Evolutionary conservation across 1,140 invertebrate species (phyloP).

Genomic region (Drosophila punjabiensis): DNA sequence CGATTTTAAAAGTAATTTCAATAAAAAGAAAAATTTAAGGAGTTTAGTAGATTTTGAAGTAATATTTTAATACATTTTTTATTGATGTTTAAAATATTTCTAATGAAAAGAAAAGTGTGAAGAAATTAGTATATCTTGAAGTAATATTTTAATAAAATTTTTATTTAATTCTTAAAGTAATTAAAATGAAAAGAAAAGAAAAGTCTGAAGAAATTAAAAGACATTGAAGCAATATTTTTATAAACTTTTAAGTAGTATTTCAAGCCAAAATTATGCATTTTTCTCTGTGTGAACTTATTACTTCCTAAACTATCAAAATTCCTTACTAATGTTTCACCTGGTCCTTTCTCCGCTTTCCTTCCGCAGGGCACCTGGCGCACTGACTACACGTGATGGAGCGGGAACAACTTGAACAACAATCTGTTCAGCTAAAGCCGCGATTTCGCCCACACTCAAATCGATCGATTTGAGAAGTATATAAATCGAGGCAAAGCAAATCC

Average conservation of each 20-base stretch:
- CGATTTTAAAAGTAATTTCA: background rate
- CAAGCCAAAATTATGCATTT: background rate
- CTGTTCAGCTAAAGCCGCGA: constrained; percentile 80
- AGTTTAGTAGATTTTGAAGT: too few species aligned
- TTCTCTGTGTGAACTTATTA: constrained; percentile 20
- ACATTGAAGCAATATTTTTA: too few species aligned
- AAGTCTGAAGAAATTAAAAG: background rate
- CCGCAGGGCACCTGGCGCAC: constrained; percentile 84
- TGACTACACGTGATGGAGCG: constrained; percentile 85
- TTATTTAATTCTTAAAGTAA: too few species aligned
- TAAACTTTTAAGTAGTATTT: background rate
- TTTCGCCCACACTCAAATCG: constrained; percentile 13
- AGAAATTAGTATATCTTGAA: too few species aligned
- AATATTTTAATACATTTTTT: background rate
- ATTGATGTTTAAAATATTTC: background rate
- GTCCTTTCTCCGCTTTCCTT: constrained; percentile 30
- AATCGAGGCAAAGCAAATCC: constrained; percentile 51
- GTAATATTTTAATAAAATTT: background rate
- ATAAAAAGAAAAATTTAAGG: background rate
- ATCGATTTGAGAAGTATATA: constrained; percentile 34
- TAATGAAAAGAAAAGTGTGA: background rate
- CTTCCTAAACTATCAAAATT: background rate
- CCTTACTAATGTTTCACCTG: constrained; percentile 30
- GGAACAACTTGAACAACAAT: constrained; percentile 85
- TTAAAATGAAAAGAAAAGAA: background rate